Evolutionary conservation across 1,140 invertebrate species (phyloP).

Genomic region (Euura saliciscinereae): DNA sequence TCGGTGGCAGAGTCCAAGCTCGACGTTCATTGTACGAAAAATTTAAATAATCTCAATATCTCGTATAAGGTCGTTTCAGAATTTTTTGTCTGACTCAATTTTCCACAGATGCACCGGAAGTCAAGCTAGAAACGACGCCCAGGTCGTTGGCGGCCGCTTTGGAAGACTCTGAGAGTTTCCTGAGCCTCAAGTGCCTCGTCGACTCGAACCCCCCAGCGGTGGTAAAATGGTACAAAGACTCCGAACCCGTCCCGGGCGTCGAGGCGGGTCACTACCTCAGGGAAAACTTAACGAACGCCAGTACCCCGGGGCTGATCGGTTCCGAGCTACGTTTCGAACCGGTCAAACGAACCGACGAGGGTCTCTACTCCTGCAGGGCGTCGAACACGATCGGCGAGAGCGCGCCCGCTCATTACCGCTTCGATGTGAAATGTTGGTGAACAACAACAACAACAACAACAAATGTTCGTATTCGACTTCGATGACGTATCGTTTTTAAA

Average conservation of each 20-base stretch:
- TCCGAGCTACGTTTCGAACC: constrained; percentile 73
- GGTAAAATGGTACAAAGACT: constrained; percentile 77
- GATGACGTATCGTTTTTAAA: constrained; percentile 18
- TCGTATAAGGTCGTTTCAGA: background rate
- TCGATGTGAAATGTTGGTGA: constrained; percentile 83
- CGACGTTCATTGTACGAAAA: constrained; percentile 86
- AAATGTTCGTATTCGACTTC: constrained; percentile 10
- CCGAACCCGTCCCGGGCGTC: constrained; percentile 29
- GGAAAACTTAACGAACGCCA: constrained; percentile 39
- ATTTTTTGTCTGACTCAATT: too few species aligned
- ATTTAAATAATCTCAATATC: background rate
- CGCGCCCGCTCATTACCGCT: constrained; percentile 75
- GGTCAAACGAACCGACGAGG: constrained; percentile 69
- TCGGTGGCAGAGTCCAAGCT: constrained; percentile 72
- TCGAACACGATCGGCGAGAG: constrained; percentile 81
- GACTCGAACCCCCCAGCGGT: constrained; percentile 85
- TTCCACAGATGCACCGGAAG: constrained; percentile 49
- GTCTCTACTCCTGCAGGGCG: constrained; percentile 83
- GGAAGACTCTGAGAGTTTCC: constrained; percentile 58
- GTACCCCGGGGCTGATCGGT: constrained; percentile 42
- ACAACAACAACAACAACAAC: constrained; percentile 7
- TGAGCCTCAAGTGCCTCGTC: constrained; percentile 79
- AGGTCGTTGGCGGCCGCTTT: constrained; percentile 38
- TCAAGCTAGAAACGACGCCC: constrained; percentile 49
- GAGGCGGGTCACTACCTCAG: constrained; percentile 23